These are phyloP conservation scores for Poeciliopsis occidentalis DNA, from an alignment of 2,113 vertebrate genomes.

Conservation along the genomic window DNA sequence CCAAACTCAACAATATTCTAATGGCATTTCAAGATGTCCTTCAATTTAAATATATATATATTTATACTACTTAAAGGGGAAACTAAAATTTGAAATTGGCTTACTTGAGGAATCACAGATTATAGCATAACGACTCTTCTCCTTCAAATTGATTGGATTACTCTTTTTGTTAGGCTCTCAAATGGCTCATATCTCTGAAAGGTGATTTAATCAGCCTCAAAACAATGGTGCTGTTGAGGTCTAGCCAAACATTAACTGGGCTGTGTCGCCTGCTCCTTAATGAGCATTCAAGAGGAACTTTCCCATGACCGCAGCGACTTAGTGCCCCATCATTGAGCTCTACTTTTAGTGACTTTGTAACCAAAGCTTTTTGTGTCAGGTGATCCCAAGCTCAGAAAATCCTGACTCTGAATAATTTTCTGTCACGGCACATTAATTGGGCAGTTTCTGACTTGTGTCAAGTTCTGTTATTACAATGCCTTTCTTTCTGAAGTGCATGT, in stretches of 20 bases:
- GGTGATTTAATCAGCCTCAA: background rate
- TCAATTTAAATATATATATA: too few species aligned
- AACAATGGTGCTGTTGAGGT: background rate
- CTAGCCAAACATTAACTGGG: conserved; percentile 68
- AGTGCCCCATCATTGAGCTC: conserved; percentile 64
- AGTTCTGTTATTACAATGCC: too few species aligned
- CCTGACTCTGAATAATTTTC: background rate
- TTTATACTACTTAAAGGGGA: too few species aligned
- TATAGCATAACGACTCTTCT: too few species aligned
- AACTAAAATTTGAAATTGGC: too few species aligned
- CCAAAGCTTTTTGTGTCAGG: conserved; percentile 63
- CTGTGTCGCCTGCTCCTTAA: conserved; percentile 53
- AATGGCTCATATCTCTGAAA: background rate
- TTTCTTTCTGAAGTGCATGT: too few species aligned
- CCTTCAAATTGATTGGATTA: too few species aligned
- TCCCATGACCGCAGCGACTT: conserved; percentile 81
- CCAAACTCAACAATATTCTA: too few species aligned
- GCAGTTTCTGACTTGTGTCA: too few species aligned
- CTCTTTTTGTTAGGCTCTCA: background rate
- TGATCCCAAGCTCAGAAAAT: conserved; percentile 63
- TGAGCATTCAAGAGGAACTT: conserved; percentile 69
- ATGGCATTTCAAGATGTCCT: too few species aligned
- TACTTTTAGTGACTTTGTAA: conserved; percentile 69
- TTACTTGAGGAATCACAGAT: too few species aligned
- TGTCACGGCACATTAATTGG: too few species aligned